Evolutionary conservation across 2,113 vertebrate genomes (phyloP), one percentile per base, ranked within the genome.

Genomic region (Myanophis thanlyinensis): DNA sequence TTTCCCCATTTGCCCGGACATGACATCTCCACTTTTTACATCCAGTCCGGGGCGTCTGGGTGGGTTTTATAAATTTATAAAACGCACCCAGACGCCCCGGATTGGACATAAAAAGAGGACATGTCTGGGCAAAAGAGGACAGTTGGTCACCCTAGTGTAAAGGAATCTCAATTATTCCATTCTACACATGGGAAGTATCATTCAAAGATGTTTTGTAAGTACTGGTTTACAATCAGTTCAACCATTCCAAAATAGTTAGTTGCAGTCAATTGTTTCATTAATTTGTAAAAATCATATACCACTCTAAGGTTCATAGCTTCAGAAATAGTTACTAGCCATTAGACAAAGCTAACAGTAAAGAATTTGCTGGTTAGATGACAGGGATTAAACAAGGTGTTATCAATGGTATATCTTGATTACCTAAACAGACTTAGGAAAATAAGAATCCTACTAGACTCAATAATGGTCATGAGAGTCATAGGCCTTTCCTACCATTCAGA

Each of bases 111-210:
- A n/a, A n/a, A n/a, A n/a, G n/a, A n/a, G n/a, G n/a, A n/a, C n/a
- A n/a, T n/a, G n/a, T n/a, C n/a, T n/a, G n/a, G n/a, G n/a, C n/a
- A n/a, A n/a, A n/a, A n/a, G n/a, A n/a, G n/a, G n/a, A n/a, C n/a
- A n/a, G n/a, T n/a, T n/a, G n/a, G n/a, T n/a, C n/a, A n/a, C n/a
- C n/a, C n/a, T n/a, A n/a, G n/a, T n/a, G 92, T 96, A 97, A 96
- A 94, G 93, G 56, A 96, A 80, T 46, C 3, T 35, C 86, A 95
- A 89, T 92, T 18, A 92, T 0, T n/a, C 47, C 85, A 89, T 73
- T 25, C 91, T 73, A n/a, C 5, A 2, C 0, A 85, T 47, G 8
- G 27, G 25, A 89, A 54, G 93, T 92, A 46, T 1, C 44, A 44
- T 12, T 90, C 94, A 84, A 80, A 80, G 73, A 44, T 59, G 13